Base-by-base conservation (phyloP, 2,888 invertebrate species). In the Papilio gigon region DNA sequence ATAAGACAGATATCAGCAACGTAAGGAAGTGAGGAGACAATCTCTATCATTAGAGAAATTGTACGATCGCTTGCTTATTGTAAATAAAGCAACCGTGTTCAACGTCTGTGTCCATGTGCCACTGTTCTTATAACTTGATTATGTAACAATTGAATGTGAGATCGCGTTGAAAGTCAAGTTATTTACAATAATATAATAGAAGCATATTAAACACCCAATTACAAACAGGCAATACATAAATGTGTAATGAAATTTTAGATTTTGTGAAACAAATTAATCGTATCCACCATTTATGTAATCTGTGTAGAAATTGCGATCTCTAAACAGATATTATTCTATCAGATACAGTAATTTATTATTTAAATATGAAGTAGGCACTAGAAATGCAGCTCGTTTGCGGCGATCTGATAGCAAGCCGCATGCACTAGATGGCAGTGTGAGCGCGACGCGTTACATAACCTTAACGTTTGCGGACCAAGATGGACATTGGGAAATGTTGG, bases 391-490 rank as follows among this genome's bases (percentile, higher is more conserved):
- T 33, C 22, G 17, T 17, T 17, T 25, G 35, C 44, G 37, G 35
- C 37, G 27, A 66, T 59, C 60, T 37, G 66, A 66, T 59, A 47
- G 33, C 25, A 25, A 47, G 33, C 8, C 11, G 33, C 1, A 8
- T 11, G 33, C 33, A 27, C 20, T 50, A 65, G 44, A 44, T 58
- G 33, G 30, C 22, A 30, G 58, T 9, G 25, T 33, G n/a, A 20
- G 35, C 66, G 60, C 65, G 25, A 60, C 37, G 20, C 37, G 50
- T 74, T 74, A 74, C 70, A 72, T 72, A 74, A 73, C 40, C 22
- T 6, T 4, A 47, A 58, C 11, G 53, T 72, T 71, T 33, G 65
- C 66, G 70, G 67, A 73, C 70, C 71, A 71, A 72, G 71, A 74
- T 72, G 67, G 47, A 58, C 30, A 27, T 73, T 70, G 59, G 40